Evolutionary conservation across 2,888 invertebrate genomes (phyloP).

Genomic region (Tenodera sinensis): DNA sequence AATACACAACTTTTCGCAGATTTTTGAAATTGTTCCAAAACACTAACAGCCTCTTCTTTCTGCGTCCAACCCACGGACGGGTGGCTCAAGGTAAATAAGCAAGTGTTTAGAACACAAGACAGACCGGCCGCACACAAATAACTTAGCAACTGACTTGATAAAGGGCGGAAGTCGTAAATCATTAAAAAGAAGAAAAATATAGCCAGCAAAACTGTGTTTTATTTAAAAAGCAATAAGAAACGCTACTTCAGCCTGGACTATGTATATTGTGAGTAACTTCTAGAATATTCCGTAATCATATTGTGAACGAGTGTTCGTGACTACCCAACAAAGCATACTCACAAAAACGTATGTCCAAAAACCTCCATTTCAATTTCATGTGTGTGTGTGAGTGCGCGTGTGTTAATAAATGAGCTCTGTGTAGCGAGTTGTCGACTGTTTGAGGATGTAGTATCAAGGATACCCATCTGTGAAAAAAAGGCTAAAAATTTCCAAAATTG

Average conservation of each 20-base stretch:
- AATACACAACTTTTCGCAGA: conserved; percentile 19
- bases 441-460: no score
- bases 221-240: neutral
- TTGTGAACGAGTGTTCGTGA: no score
- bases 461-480: no score
- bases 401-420: no score
- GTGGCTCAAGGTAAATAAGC: neutral
- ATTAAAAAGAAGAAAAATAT: neutral
- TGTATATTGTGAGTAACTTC: neutral
- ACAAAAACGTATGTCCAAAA: no score
- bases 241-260: neutral
- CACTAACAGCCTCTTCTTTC: neutral
- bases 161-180: neutral
- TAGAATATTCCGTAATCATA: neutral
- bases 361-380: no score
- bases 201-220: neutral
- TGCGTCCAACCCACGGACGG: neutral
- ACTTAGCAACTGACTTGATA: neutral
- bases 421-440: no score
- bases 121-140: neutral
- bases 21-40: conserved; percentile 25
- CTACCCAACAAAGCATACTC: no score
- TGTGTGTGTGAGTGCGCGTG: no score
- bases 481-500: no score
- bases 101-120: neutral